Percentiles rank a stretch among this genome's conserved stretches.
Evolutionary conservation across 2,888 invertebrate species (phyloP).

Genomic region (Prionchulus punctatus): DNA sequence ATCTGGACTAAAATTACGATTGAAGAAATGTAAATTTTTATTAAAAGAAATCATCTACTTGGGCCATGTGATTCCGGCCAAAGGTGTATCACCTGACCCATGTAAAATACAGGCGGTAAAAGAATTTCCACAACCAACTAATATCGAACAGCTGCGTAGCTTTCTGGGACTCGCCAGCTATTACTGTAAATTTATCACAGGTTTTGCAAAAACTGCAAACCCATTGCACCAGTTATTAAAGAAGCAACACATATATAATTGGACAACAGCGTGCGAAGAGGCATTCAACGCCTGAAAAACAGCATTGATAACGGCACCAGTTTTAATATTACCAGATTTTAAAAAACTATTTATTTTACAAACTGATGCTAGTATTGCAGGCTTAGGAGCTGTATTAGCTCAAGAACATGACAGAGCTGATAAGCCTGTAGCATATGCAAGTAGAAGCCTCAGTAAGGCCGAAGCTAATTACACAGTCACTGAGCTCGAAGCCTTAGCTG

Average conservation of each 20-base stretch:
- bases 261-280: slow-evolving; percentile 2
- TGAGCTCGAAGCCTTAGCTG: background rate
- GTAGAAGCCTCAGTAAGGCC: background rate
- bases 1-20: slow-evolving; percentile 13
- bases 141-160: background rate
- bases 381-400: background rate
- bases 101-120: slow-evolving; percentile 11
- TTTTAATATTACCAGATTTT: background rate
- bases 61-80: slow-evolving; percentile 13
- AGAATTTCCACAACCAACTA: background rate
- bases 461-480: background rate
- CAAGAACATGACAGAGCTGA: background rate
- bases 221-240: no score
- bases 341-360: background rate
- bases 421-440: background rate
- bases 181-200: background rate
- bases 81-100: slow-evolving; percentile 10
- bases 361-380: background rate
- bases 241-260: no score
- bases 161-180: background rate
- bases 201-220: background rate
- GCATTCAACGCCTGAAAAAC: background rate
- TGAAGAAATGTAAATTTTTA: slow-evolving; percentile 13
- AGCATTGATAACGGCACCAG: background rate
- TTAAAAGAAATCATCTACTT: slow-evolving; percentile 6